A percentile compares a stretch with the other conserved stretches of the same genome.
Evolutionary conservation across 2,888 invertebrate genomes (phyloP).

Genomic region (Bembecia ichneumoniformis): DNA sequence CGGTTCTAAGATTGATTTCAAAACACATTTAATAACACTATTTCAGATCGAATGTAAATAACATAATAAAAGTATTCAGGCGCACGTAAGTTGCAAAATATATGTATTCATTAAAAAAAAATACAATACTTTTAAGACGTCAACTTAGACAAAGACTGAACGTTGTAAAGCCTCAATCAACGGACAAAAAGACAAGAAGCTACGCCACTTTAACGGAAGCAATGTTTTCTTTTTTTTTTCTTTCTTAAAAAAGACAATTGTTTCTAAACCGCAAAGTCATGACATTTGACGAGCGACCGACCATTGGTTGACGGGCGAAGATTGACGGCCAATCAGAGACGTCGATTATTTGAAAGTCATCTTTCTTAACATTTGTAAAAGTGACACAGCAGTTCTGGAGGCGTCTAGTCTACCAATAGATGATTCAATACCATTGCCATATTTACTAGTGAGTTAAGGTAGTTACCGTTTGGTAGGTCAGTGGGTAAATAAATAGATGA

Average conservation of each 20-base stretch:
- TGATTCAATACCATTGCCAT: not conserved
- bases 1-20: too few relatives aligned
- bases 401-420: not conserved
- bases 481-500: not conserved
- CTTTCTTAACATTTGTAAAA: conserved; percentile 59
- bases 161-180: conserved; percentile 8
- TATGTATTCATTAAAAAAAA: conserved; percentile 3
- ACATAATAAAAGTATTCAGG: too few relatives aligned
- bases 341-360: conserved; percentile 62
- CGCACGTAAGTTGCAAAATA: too few relatives aligned
- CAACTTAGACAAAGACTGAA: conserved; percentile 18
- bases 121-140: conserved; percentile 19
- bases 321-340: conserved; percentile 68
- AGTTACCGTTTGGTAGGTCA: not conserved
- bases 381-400: conserved; percentile 35
- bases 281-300: conserved; percentile 62
- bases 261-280: conserved; percentile 58
- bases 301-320: conserved; percentile 56
- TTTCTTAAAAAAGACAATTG: conserved; percentile 38
- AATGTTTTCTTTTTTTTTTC: conserved; percentile 39
- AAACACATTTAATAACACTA: too few relatives aligned
- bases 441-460: not conserved
- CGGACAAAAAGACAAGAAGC: conserved; percentile 41
- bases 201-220: conserved; percentile 67
- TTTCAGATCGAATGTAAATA: too few relatives aligned